These are phyloP conservation scores for Ctenosaura bakeri DNA, from an alignment of 2,797 vertebrate species.

Conservation along the genomic window DNA sequence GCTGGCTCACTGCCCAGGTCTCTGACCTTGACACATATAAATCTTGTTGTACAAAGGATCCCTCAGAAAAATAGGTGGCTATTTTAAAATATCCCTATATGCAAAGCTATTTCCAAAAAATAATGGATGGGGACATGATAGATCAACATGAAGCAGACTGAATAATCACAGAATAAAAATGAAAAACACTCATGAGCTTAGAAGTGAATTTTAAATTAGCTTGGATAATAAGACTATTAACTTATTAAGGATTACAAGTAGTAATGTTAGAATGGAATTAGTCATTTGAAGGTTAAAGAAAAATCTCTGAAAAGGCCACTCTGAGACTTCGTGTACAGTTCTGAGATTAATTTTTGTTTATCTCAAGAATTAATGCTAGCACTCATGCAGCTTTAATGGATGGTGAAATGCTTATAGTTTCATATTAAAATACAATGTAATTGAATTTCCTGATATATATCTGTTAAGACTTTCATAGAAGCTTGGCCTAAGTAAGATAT, in stretches of 20 bases:
- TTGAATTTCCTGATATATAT: neutral
- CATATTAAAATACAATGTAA: neutral
- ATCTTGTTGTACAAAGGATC: conserved; percentile 6
- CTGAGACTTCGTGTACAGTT: neutral
- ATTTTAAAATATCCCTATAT: neutral
- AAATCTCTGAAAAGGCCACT: neutral
- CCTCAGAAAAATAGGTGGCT: neutral
- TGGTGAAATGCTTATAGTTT: neutral
- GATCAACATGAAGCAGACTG: conserved; percentile 12
- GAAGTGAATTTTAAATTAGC: conserved; percentile 48
- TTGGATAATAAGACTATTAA: conserved; percentile 41
- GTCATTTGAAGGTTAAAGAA: conserved; percentile 51
- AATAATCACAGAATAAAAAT: conserved; percentile 56
- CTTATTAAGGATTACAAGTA: conserved; percentile 48
- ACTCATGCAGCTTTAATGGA: neutral
- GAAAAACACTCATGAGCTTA: conserved; percentile 33
- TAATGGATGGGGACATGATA: conserved; percentile 22
- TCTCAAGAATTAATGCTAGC: conserved; percentile 10
- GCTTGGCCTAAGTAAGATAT: neutral
- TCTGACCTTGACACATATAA: too few species aligned
- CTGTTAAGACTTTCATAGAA: neutral
- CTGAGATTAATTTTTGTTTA: conserved; percentile 21
- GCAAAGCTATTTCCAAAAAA: neutral
- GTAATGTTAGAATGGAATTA: conserved; percentile 10
- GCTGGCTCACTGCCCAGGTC: too few species aligned